These are phyloP conservation scores for Eulemur mongoz DNA, from an alignment of 2,797 vertebrate genomes.

Conservation along the genomic window DNA sequence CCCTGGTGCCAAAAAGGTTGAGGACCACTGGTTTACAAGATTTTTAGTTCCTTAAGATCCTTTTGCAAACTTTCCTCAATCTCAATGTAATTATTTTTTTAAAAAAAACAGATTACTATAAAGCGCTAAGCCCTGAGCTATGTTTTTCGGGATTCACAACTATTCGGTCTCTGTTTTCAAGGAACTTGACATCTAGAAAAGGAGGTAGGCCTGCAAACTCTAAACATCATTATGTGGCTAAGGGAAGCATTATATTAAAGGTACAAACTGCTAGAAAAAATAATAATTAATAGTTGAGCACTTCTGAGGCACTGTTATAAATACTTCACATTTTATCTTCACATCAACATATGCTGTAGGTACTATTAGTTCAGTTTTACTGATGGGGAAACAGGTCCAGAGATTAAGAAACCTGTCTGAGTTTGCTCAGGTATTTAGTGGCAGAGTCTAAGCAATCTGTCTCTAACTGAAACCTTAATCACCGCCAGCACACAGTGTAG, in stretches of 20 bases:
- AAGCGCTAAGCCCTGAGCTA: background rate
- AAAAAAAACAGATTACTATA: constrained; percentile 14
- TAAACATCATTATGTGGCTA: background rate
- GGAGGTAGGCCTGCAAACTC: background rate
- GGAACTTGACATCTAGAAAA: background rate
- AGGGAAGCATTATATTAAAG: background rate
- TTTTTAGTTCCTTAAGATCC: constrained; percentile 45
- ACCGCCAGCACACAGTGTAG: background rate
- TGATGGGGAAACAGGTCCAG: background rate
- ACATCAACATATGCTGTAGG: background rate
- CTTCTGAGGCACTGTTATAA: background rate
- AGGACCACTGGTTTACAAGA: background rate
- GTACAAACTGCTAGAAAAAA: background rate
- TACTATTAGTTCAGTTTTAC: background rate
- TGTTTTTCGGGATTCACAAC: constrained; percentile 14
- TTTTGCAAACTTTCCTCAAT: constrained; percentile 47
- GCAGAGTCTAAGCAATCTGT: background rate
- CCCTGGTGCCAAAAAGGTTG: no score
- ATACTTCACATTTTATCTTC: background rate
- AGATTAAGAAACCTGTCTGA: background rate
- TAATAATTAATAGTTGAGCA: background rate
- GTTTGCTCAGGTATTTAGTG: background rate
- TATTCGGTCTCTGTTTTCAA: background rate
- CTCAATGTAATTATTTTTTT: constrained; percentile 39
- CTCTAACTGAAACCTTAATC: background rate